Evolutionary conservation across 2,797 vertebrate genomes (phyloP).

Genomic region (Gobionotothen gibberifrons): DNA sequence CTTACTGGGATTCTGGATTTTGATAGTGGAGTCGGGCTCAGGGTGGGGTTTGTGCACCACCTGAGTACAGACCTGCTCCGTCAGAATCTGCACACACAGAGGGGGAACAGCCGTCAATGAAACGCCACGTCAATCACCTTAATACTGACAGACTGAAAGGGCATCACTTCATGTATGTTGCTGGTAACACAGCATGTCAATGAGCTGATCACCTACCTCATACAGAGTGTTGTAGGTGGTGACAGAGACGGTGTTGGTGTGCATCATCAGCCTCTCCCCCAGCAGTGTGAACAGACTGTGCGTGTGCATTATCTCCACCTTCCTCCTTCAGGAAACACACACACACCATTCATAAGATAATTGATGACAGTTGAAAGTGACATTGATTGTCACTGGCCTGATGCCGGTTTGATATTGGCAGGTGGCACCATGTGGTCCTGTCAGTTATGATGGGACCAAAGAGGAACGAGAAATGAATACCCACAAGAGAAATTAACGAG

Average conservation of each 20-base stretch:
- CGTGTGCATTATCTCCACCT: conserved; percentile 99
- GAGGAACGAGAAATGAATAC: conserved; percentile 36
- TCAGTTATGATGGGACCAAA: conserved; percentile 39
- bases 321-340: conserved; percentile 84
- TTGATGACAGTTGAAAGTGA: conserved; percentile 40
- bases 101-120: conserved; percentile 19
- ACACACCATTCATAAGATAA: conserved; percentile 36
- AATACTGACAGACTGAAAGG: not conserved
- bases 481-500: conserved; percentile 48
- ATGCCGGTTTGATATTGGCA: conserved; percentile 53
- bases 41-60: conserved; percentile 99
- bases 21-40: conserved; percentile 97
- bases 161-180: not conserved
- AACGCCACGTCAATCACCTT: not conserved
- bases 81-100: conserved; percentile 89
- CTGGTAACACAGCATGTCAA: not conserved
- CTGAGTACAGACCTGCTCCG: conserved; percentile 98
- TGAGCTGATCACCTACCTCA: conserved; percentile 86
- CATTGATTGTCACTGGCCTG: conserved; percentile 54
- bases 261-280: conserved; percentile 97
- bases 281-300: conserved; percentile 98
- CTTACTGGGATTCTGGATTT: conserved; percentile 99
- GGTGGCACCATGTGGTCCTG: conserved; percentile 49
- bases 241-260: conserved; percentile 97
- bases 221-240: conserved; percentile 99